Evolutionary conservation across 2,797 vertebrate species (phyloP), one percentile per base, ranked within the genome.

Genomic region (Cygnus olor): DNA sequence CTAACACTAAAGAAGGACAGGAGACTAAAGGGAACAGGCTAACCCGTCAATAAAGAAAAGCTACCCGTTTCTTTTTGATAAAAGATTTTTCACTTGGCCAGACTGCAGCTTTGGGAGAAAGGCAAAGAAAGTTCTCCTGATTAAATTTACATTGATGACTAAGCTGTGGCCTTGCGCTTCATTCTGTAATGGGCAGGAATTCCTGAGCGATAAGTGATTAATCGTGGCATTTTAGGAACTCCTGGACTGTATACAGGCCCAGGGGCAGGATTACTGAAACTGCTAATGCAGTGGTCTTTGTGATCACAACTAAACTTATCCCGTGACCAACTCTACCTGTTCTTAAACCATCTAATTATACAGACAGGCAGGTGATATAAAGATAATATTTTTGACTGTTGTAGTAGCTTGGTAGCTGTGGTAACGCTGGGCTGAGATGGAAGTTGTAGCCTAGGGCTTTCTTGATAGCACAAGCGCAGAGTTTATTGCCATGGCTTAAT

Each of bases 211-310:
- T 84, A 94, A 91, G 36, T 32, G 64, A 79, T 90, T 88, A 94
- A 86, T 94, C 90, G 78, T 65, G 40, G 32, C 49, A 92, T 95
- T 94, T 91, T 51, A 87, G 88, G 80, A 93, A 83, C 77, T 68
- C 34, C 18, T 38, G 58, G 44, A 25, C 60, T 84, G 10, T 54
- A 13, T 51, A 24, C 22, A 80, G 38, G 72, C 73, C 79, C 81
- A 49, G 47, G 44, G 80, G 57, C 45, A 90, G 88, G 60, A 68
- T 69, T 96, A 45, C 25, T 70, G 56, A 47, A 91, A 80, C 40
- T 14, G 9, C 16, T 80, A n/a, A 24, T 74, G 45, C 20, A 47
- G n/a, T 88, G 90, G 53, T 88, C 88, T 66, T 85, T 54, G 20
- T 42, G n/a, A 85, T 68, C 60, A 87, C 63, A 80, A 79, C 44